phyloP scores from a whole-genome alignment of 2,113 vertebrate genomes.

The Cichladusa arquata region DNA sequence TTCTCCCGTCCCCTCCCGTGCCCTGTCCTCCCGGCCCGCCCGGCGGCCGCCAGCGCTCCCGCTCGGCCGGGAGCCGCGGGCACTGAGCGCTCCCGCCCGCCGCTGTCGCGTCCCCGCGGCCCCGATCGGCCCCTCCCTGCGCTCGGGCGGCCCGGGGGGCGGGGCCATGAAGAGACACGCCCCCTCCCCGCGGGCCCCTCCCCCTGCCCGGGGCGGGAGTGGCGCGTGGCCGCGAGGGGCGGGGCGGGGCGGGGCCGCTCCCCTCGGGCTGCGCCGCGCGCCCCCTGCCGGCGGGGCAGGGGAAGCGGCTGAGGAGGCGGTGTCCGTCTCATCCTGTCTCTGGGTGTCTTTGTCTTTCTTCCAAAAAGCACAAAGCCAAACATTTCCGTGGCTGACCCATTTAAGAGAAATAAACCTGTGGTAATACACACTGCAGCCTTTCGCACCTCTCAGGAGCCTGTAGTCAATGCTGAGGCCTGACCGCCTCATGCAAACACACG shows the following conservation, averaged over 20 bases:
- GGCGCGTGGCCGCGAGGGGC: not conserved
- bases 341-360: accelerated
- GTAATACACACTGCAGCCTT: accelerated
- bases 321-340: accelerated
- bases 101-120: not conserved
- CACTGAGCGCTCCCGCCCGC: not conserved
- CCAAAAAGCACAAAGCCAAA: not conserved
- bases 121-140: not conserved
- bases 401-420: not conserved
- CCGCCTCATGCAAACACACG: accelerated
- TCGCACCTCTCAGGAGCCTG: accelerated
- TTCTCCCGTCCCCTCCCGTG: not conserved
- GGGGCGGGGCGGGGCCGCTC: not conserved
- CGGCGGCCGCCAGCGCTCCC: not conserved
- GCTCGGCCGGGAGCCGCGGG: not conserved
- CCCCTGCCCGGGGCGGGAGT: not conserved
- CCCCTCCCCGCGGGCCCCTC: not conserved
- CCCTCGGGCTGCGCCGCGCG: not conserved
- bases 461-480: not conserved
- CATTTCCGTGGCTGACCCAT: accelerated
- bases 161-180: not conserved
- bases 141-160: not conserved
- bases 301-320: accelerated
- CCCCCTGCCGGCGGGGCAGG: not conserved
- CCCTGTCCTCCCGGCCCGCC: not conserved